Base-by-base conservation (phyloP, 2,888 invertebrate species). In the Cephus pygmeus region DNA sequence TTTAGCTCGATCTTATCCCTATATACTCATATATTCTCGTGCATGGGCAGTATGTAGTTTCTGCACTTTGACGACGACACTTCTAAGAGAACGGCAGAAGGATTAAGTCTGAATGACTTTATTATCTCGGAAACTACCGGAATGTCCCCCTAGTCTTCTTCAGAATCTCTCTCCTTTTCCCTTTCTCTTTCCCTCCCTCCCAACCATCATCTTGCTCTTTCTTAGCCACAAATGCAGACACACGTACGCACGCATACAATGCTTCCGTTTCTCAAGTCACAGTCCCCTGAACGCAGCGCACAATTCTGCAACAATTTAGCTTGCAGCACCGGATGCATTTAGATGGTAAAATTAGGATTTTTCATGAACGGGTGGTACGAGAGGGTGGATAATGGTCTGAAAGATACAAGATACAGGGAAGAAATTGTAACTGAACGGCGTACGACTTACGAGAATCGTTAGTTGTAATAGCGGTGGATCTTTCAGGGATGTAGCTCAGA, bases 261-360 rank as follows among this genome's bases (percentile, higher is more conserved):
- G 15, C 40, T 40, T 40, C 40, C 40, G 6, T 15, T 40, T 40
- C 40, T 15, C 6, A 40, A 40, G 40, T 40, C 15, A 40, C 40
- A 40, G 40, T 40, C 15, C 6, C 4, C 15, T 15, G 40, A 40
- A 74, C 81, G 85, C 82, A 82, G 83, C 83, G 82, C 83, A 80
- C 83, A 84, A 83, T 83, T 83, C 82, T 77, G 81, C 83, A 82
- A 84, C 84, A 79, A 85, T 86, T 87, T 85, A 85, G 84, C 77
- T 40, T 81, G 76, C 78, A 77, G 79, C 80, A 80, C 83, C 83
- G 85, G 85, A 86, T 89, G 89, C 88, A 89, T 89, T 90, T 88
- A 88, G 85, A 88, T 87, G 85, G 84, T 75, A 77, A 80, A 87
- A 88, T 88, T 88, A 88, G 84, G 83, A 85, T 87, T 87, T 88